Conservation (phyloP, 2,797 vertebrate genomes). For the Sebastes iracundus region DNA sequence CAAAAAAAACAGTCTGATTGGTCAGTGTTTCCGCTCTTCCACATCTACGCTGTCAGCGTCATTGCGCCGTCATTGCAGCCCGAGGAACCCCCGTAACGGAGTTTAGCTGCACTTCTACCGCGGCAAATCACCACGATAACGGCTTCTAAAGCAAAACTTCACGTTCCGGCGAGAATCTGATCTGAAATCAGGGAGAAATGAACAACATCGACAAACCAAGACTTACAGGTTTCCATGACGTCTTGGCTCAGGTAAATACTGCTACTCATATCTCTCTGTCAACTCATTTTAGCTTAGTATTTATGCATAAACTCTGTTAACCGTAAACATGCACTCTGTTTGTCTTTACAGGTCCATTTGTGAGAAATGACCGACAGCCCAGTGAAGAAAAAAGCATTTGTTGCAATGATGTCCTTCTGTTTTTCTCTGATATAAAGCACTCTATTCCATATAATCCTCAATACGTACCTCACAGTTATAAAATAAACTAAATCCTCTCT, state of each 20-base stretch:
- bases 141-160: not conserved
- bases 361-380: not conserved
- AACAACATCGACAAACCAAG: not conserved
- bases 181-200: not conserved
- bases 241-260: not conserved
- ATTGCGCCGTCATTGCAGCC: too few species aligned
- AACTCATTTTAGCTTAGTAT: not conserved
- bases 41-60: too few species aligned
- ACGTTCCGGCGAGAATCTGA: not conserved
- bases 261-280: not conserved
- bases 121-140: not conserved
- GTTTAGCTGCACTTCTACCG: not conserved
- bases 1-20: too few species aligned
- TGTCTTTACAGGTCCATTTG: not conserved
- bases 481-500: too few species aligned
- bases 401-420: not conserved
- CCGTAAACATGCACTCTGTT: not conserved
- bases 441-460: too few species aligned
- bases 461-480: too few species aligned
- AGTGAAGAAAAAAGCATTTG: not conserved
- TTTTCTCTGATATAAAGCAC: not conserved
- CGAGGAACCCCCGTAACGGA: not conserved
- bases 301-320: not conserved
- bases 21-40: too few species aligned
- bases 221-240: not conserved